phyloP scores from a whole-genome alignment of 2,113 vertebrate species.

The Sclerurus mexicanus region DNA sequence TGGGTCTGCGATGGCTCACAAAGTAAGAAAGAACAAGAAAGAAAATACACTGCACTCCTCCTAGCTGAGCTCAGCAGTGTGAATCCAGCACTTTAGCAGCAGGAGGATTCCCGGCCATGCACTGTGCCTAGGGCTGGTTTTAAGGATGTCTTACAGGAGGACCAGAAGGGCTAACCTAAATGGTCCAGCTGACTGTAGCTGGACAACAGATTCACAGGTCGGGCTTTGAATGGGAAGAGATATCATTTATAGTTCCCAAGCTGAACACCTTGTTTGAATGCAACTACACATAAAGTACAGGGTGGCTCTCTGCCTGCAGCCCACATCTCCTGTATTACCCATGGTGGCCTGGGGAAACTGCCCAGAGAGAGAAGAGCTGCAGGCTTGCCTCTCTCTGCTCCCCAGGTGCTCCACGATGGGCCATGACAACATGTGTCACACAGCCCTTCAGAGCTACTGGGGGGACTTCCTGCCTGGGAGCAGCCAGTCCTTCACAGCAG shows the following conservation, averaged over 20 bases:
- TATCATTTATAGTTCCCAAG: not conserved
- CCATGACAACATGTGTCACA: accelerated
- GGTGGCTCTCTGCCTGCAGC: not conserved
- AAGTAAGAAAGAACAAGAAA: not conserved
- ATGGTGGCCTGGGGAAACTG: not conserved
- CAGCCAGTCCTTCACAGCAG: not conserved
- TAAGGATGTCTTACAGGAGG: not conserved
- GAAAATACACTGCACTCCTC: not conserved
- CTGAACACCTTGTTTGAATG: not conserved
- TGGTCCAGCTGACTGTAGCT: not conserved
- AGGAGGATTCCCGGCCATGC: not conserved
- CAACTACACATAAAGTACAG: not conserved
- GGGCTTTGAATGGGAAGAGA: not conserved
- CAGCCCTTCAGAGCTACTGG: not conserved
- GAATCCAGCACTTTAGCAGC: not conserved
- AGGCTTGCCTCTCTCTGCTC: not conserved
- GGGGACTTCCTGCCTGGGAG: not conserved
- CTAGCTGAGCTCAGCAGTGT: not conserved
- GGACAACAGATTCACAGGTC: not conserved
- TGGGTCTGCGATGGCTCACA: not conserved
- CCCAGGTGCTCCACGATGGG: not conserved
- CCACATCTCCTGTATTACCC: not conserved
- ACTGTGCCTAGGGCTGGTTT: not conserved
- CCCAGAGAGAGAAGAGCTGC: not conserved
- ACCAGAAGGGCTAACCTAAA: not conserved